Conservation (phyloP, 2,113 vertebrate species). For the Uria lomvia region DNA sequence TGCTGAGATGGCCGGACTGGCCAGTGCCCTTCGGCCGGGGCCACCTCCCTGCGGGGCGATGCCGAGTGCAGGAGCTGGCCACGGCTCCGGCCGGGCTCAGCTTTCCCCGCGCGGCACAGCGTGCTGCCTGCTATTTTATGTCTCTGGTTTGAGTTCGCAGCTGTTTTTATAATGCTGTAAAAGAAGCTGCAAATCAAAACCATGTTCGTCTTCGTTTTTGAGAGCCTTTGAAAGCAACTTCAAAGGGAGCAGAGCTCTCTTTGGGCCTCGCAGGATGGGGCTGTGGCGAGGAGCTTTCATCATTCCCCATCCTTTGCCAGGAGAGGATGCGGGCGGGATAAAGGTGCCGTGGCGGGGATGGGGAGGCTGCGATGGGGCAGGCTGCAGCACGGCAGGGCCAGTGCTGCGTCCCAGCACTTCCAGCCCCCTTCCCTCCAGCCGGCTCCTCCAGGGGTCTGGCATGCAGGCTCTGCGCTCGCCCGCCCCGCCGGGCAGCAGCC, state of each 20-base stretch:
- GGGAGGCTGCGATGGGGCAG: not conserved
- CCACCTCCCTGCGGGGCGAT: fast-evolving
- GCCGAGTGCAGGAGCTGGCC: fast-evolving
- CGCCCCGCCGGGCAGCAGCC: not conserved
- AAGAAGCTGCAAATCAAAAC: constrained; percentile 71
- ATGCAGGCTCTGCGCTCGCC: not conserved
- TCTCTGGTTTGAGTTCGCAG: constrained; percentile 58
- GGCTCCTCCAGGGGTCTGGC: not conserved
- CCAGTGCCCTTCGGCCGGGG: fast-evolving
- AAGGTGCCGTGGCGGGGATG: not conserved
- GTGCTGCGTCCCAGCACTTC: fast-evolving
- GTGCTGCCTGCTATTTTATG: not conserved
- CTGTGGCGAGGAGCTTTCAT: constrained; percentile 24
- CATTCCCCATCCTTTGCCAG: not conserved
- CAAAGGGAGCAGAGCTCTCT: constrained; percentile 47
- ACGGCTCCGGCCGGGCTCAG: fast-evolving
- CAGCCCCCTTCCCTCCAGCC: not conserved
- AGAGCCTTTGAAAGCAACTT: constrained; percentile 60
- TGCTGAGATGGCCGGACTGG: not conserved
- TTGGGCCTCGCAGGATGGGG: constrained; percentile 39
- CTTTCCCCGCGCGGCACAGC: not conserved
- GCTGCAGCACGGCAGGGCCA: not conserved
- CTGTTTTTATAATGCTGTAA: constrained; percentile 62
- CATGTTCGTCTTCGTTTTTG: not conserved
- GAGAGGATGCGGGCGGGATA: not conserved